Percentiles rank a stretch among this genome's conserved stretches.
Conservation (phyloP, 1,140 invertebrate genomes). For the Temnothorax nylanderi region DNA sequence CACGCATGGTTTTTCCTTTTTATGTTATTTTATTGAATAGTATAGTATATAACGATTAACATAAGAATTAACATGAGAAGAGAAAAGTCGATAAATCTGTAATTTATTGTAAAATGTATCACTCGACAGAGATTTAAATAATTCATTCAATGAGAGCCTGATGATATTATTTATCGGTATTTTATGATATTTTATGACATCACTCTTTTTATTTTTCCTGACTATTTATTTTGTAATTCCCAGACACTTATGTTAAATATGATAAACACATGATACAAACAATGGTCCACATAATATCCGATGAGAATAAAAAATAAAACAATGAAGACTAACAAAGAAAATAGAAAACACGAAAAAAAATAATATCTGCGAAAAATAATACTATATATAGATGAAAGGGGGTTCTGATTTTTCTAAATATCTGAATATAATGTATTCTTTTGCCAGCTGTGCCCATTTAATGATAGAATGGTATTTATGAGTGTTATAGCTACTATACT, state of each 20-base stretch:
- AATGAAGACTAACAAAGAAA: not conserved
- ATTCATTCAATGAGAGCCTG: not conserved
- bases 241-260: not conserved
- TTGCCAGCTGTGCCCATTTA: not conserved
- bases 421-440: not conserved
- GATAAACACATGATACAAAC: not conserved
- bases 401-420: not conserved
- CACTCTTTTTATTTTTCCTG: not conserved
- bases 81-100: not conserved
- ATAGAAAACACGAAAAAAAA: not conserved
- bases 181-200: not conserved
- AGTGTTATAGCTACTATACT: not conserved
- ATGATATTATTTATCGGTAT: not conserved
- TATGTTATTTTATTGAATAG: not conserved
- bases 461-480: not conserved
- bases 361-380: not conserved
- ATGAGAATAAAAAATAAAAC: not conserved
- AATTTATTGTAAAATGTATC: conserved; percentile 15
- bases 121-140: conserved; percentile 27
- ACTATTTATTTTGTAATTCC: conserved; percentile 6
- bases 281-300: not conserved
- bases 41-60: not conserved
- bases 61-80: not conserved
- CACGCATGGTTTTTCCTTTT: not conserved
- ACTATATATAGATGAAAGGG: not conserved